Evolutionary conservation across 2,888 invertebrate genomes (phyloP).

Genomic region (Colostygia pectinataria): DNA sequence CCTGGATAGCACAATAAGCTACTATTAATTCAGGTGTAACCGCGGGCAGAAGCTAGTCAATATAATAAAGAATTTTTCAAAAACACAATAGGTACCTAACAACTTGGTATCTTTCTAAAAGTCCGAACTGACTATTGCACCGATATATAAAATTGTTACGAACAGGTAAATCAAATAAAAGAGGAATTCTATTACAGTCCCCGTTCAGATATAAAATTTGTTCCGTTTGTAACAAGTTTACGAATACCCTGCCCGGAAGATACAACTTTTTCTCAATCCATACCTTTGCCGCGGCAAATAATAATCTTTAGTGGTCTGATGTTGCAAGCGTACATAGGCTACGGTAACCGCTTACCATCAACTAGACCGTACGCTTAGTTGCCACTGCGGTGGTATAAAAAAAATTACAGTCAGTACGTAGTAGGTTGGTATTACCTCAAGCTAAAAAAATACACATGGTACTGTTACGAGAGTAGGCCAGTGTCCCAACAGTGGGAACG

Average conservation of each 20-base stretch:
- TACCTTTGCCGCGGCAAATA: neutral
- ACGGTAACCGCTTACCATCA: no score
- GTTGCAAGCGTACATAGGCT: no score
- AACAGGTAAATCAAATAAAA: constrained; percentile 74
- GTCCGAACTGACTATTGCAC: constrained; percentile 58
- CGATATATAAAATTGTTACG: constrained; percentile 69
- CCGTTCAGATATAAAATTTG: constrained; percentile 64
- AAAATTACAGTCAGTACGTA: no score
- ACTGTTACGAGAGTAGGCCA: no score
- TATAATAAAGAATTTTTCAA: neutral
- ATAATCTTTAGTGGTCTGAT: no score
- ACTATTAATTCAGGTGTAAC: no score
- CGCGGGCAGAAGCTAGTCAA: neutral
- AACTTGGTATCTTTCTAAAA: constrained; percentile 33
- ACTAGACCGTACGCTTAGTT: no score
- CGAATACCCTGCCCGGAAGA: constrained; percentile 22
- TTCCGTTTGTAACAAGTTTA: constrained; percentile 46
- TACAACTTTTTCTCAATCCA: constrained; percentile 15
- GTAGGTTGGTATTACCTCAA: no score
- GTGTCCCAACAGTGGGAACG: no score
- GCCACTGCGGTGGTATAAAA: no score
- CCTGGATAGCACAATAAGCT: no score
- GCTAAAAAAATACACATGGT: no score
- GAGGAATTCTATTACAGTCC: constrained; percentile 73
- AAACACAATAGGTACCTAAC: neutral